Evolutionary conservation across 2,113 vertebrate species (phyloP).

Genomic region (Picathartes gymnocephalus): DNA sequence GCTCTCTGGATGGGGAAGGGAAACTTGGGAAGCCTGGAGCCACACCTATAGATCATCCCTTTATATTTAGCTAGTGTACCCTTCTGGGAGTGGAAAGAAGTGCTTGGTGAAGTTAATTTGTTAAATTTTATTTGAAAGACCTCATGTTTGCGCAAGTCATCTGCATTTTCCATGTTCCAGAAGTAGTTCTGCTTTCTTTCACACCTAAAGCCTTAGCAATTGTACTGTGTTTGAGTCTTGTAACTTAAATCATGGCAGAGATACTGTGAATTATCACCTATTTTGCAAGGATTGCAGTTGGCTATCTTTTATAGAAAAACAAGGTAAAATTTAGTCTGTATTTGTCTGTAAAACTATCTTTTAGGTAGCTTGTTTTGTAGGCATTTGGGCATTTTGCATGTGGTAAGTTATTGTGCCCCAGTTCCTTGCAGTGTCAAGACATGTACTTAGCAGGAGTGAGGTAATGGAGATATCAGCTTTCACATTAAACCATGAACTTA

Average conservation of each 20-base stretch:
- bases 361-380: neutral
- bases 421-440: neutral
- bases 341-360: neutral
- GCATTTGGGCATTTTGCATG: neutral
- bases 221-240: neutral
- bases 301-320: neutral
- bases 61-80: neutral
- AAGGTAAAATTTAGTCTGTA: neutral
- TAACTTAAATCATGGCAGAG: neutral
- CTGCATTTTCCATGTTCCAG: neutral
- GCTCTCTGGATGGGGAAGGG: neutral
- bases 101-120: neutral
- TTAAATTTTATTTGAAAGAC: neutral
- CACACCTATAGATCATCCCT: neutral
- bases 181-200: neutral
- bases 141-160: neutral
- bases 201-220: neutral
- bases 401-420: neutral
- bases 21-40: neutral
- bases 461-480: neutral
- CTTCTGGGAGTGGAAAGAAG: neutral
- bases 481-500: neutral
- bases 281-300: neutral
- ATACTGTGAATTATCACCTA: neutral
- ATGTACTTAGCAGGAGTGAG: fast-evolving